Evolutionary conservation across 1,140 invertebrate genomes (phyloP).

Genomic region (Drosophila sp.): DNA sequence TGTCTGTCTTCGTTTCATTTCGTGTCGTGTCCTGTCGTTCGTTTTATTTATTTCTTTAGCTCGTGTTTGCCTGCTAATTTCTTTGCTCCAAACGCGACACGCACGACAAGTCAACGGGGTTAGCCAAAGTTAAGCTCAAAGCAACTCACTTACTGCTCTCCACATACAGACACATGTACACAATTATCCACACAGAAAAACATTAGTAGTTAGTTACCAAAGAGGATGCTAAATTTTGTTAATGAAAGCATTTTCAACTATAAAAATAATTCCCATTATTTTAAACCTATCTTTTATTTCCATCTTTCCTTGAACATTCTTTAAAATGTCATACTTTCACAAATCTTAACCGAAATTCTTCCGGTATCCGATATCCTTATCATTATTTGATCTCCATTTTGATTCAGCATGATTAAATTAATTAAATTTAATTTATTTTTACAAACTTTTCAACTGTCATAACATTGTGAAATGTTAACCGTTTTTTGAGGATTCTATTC

Average conservation of each 20-base stretch:
- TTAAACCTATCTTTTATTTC: too few relatives aligned
- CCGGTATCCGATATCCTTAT: too few relatives aligned
- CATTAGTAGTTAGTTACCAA: slow-evolving; percentile 8
- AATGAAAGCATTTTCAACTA: not conserved
- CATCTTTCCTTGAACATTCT: too few relatives aligned
- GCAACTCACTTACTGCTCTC: slow-evolving; percentile 32
- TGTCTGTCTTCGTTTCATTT: not conserved
- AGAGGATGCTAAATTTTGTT: not conserved
- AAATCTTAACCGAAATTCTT: too few relatives aligned
- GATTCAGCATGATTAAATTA: too few relatives aligned
- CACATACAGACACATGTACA: slow-evolving; percentile 1
- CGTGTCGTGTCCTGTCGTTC: slow-evolving; percentile 55
- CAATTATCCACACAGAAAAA: not conserved
- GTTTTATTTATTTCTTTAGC: slow-evolving; percentile 78
- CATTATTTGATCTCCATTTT: too few relatives aligned
- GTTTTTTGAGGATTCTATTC: too few relatives aligned
- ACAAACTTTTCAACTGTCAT: too few relatives aligned
- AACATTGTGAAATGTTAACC: too few relatives aligned
- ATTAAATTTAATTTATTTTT: too few relatives aligned
- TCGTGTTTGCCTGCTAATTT: slow-evolving; percentile 81
- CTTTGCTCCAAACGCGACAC: slow-evolving; percentile 51
- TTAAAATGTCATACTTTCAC: too few relatives aligned
- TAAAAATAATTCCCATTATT: too few relatives aligned
- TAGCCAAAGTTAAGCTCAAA: slow-evolving; percentile 21
- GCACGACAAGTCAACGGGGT: slow-evolving; percentile 48